Base-by-base conservation (phyloP, 2,888 invertebrate genomes). In the Xylota segnis region DNA sequence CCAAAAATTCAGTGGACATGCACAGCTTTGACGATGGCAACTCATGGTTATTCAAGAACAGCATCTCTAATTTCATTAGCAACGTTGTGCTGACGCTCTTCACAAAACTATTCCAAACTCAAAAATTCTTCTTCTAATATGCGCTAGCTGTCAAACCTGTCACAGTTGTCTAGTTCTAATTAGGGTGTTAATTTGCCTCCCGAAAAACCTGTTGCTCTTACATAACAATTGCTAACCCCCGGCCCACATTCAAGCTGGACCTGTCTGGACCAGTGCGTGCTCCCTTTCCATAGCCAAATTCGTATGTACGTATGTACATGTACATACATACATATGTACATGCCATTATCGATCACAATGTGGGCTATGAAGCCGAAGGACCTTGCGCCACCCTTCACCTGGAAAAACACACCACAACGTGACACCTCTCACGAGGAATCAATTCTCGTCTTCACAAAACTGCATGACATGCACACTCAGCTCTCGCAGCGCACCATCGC, bases 401-500 rank as follows among this genome's bases (percentile, higher is more conserved):
- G 68, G 27, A 14, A 50, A 65, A 29, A 16, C 34, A 1, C 16
- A 61, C 12, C 37, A 40, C 37, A 76, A 76, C 76, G 68, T 76
- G 59, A 76, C 76, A 66, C 10, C 29, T 58, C 66, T 58, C 58
- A 76, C 50, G 76, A 50, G 50, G 66, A 47, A 34, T 65, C 34
- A 56, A 61, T 52, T 29, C 61, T 29, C 50, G 59, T 12, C 34
- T 34, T 45, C 4, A 12, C 43, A 34, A n/a, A 66, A 65, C 40
- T 40, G 76, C 76, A 66, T 47, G 54, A 37, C 52, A 43, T 56
- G 54, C 47, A 54, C 27, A 56, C 23, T 34, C 5, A 43, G 40
- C 12, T 40, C 47, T 18, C 14, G 10, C 12, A 12, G 34, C 45
- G 29, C 1, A 61, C 45, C 10, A 18, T 3, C n/a, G 10, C 9